These are phyloP conservation scores for Tethea ocularis DNA, from an alignment of 2,888 invertebrate species.

Conservation along the genomic window DNA sequence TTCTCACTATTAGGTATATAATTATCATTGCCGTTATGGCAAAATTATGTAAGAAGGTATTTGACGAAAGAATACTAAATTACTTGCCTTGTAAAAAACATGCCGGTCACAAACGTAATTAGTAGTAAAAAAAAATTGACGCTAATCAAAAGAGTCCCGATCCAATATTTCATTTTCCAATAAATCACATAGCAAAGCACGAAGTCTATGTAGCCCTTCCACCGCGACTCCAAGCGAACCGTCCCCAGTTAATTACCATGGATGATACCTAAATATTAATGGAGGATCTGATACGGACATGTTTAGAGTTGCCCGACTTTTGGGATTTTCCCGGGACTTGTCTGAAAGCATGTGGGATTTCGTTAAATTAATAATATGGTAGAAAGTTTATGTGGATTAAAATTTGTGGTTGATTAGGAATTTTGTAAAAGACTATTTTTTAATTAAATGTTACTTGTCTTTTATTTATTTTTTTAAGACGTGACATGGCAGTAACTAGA, in stretches of 20 bases:
- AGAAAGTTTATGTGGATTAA: neutral
- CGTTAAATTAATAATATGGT: constrained; percentile 41
- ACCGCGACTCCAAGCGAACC: constrained; percentile 41
- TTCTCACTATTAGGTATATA: no score
- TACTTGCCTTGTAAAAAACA: no score
- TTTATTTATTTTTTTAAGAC: no score
- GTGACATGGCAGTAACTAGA: no score
- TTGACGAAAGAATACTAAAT: no score
- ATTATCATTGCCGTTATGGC: no score
- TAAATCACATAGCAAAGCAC: constrained; percentile 24
- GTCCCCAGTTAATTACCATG: constrained; percentile 56
- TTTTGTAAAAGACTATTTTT: no score
- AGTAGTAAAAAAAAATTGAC: no score
- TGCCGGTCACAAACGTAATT: no score
- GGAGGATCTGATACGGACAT: constrained; percentile 71
- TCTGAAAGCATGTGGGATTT: constrained; percentile 48
- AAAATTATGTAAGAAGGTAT: no score
- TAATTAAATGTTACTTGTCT: no score
- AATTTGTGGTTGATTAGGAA: neutral
- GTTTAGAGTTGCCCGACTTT: constrained; percentile 50
- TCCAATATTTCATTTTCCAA: neutral
- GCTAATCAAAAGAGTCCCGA: neutral
- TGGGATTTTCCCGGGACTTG: constrained; percentile 34
- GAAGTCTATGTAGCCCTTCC: constrained; percentile 42
- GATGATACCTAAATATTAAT: constrained; percentile 73